Conservation (phyloP, 1,140 invertebrate species). For the Hyles vespertilio region DNA sequence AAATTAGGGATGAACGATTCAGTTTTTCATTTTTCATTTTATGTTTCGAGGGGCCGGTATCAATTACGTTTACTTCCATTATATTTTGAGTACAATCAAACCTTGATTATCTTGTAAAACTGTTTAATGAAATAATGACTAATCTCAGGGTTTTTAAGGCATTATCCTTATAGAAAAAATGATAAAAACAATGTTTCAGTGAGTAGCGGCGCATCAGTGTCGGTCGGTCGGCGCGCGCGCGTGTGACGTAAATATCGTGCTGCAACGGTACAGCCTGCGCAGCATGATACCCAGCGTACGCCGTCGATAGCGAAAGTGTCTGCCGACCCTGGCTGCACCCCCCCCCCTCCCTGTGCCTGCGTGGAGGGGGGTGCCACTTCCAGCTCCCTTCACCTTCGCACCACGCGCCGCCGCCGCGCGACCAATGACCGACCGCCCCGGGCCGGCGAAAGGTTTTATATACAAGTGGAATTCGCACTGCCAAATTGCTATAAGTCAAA, state of each 20-base stretch:
- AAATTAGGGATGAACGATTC: no score
- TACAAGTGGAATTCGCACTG: slow-evolving; percentile 71
- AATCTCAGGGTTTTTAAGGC: no score
- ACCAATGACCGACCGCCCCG: slow-evolving; percentile 66
- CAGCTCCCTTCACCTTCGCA: slow-evolving; percentile 71
- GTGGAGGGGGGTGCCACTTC: slow-evolving; percentile 51
- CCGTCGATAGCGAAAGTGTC: slow-evolving; percentile 70
- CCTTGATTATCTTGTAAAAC: no score
- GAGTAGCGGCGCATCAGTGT: no score
- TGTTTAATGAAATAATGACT: no score
- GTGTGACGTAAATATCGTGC: slow-evolving; percentile 35
- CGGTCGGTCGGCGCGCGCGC: not conserved
- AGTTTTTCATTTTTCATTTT: no score
- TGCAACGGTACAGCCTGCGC: slow-evolving; percentile 37
- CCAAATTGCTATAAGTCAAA: slow-evolving; percentile 75
- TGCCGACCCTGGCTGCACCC: slow-evolving; percentile 55
- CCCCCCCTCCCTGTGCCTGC: slow-evolving; percentile 24
- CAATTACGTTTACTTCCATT: no score
- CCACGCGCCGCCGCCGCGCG: slow-evolving; percentile 34
- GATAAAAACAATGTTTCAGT: no score
- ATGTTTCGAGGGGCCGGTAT: no score
- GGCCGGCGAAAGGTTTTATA: slow-evolving; percentile 76
- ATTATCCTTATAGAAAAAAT: no score
- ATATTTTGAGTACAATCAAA: no score
- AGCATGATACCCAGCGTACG: slow-evolving; percentile 48